Conservation (phyloP, 2,797 vertebrate genomes). For the Enteromius afrohamiltoni region DNA sequence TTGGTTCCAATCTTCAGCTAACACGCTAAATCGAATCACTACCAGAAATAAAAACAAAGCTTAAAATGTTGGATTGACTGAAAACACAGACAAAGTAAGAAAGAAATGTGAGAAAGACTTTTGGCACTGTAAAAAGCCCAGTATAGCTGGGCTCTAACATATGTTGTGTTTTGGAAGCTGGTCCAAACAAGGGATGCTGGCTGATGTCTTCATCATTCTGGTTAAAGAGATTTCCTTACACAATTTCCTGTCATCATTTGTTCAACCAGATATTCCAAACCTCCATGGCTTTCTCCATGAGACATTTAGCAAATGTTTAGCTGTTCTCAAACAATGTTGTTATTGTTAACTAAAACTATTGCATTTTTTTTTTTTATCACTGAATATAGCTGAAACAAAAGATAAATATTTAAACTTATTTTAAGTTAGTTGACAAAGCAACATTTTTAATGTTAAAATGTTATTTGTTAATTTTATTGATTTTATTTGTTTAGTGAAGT, state of each 20-base stretch:
- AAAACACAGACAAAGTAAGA: conserved; percentile 3
- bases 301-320: background rate
- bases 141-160: background rate
- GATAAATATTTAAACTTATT: background rate
- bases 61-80: background rate
- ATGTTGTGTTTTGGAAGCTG: conserved; percentile 7
- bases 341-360: background rate
- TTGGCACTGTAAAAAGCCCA: background rate
- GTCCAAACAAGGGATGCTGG: background rate
- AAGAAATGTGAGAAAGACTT: background rate
- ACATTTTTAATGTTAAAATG: no score
- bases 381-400: background rate
- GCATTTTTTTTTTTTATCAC: background rate
- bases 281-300: background rate
- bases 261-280: background rate
- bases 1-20: background rate
- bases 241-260: conserved; percentile 5
- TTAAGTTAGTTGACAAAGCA: no score
- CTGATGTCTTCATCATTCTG: background rate
- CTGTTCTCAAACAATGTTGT: background rate
- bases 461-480: no score
- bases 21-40: background rate
- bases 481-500: no score
- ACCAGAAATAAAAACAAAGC: background rate
- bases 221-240: conserved; percentile 2